phyloP scores from a whole-genome alignment of 2,888 invertebrate genomes.

The Diarsia dahlii region DNA sequence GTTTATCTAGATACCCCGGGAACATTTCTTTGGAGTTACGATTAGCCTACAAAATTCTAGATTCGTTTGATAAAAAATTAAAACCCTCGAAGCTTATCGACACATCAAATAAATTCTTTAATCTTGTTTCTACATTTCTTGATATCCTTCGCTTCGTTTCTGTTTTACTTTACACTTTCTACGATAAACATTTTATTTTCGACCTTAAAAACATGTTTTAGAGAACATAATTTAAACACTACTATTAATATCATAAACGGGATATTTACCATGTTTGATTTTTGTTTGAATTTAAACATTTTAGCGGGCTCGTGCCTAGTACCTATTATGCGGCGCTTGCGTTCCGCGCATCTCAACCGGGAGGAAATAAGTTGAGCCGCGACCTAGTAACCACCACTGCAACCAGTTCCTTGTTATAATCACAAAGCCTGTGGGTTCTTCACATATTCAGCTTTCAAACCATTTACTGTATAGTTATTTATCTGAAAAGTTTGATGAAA shows the following conservation, averaged over 20 bases:
- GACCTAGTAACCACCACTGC: conserved; percentile 55
- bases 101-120: neutral
- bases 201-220: neutral
- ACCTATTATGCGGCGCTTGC: conserved; percentile 21
- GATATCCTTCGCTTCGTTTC: neutral
- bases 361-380: conserved; percentile 50
- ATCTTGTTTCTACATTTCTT: neutral
- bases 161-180: conserved; percentile 22
- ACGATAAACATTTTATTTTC: neutral
- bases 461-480: conserved; percentile 18
- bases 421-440: conserved; percentile 26
- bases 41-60: neutral
- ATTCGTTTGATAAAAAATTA: neutral
- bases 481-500: conserved; percentile 1
- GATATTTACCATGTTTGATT: too few relatives aligned
- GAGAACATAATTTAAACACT: conserved; percentile 47
- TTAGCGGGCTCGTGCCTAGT: conserved; percentile 19
- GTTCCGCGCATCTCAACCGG: conserved; percentile 17
- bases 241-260: too few relatives aligned
- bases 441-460: conserved; percentile 31
- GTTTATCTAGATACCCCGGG: conserved; percentile 3
- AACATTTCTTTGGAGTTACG: neutral
- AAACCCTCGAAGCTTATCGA: neutral
- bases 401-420: conserved; percentile 40
- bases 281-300: conserved; percentile 48